phyloP scores from a whole-genome alignment of 2,888 invertebrate genomes.

The Noctua fimbriata region DNA sequence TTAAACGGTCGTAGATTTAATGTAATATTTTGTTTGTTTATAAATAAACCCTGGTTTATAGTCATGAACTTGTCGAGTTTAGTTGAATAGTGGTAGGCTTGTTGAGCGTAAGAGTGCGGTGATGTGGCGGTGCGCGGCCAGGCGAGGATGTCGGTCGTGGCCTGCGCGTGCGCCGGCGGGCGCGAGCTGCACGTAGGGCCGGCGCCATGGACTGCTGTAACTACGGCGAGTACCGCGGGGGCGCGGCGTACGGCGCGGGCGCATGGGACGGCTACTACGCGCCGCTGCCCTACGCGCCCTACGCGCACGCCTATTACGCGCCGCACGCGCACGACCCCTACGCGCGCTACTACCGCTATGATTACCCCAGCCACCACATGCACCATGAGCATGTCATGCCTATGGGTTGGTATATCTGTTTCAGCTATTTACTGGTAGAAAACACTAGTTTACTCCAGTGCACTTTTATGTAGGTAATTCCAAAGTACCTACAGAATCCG shows the following conservation, averaged over 20 bases:
- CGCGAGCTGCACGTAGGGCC: slow-evolving; percentile 75
- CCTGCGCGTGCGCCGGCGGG: slow-evolving; percentile 79
- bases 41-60: slow-evolving; percentile 42
- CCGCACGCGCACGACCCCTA: slow-evolving; percentile 86
- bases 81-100: slow-evolving; percentile 63
- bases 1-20: slow-evolving; percentile 39
- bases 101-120: slow-evolving; percentile 74
- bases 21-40: slow-evolving; percentile 41
- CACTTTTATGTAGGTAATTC: slow-evolving; percentile 9
- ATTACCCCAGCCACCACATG: slow-evolving; percentile 84
- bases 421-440: slow-evolving; percentile 27
- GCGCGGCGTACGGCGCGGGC: slow-evolving; percentile 79
- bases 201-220: slow-evolving; percentile 88
- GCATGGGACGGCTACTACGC: slow-evolving; percentile 83
- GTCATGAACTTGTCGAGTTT: slow-evolving; percentile 60
- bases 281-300: slow-evolving; percentile 77
- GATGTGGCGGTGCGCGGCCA: slow-evolving; percentile 79
- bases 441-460: not conserved
- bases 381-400: slow-evolving; percentile 87
- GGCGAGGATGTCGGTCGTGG: slow-evolving; percentile 75
- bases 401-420: slow-evolving; percentile 81
- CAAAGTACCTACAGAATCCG: slow-evolving; percentile 1
- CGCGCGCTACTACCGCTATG: slow-evolving; percentile 87
- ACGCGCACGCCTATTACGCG: slow-evolving; percentile 80
- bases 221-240: slow-evolving; percentile 88